Conservation (phyloP, 2,113 vertebrate species). For the Chionodraco myersi region DNA sequence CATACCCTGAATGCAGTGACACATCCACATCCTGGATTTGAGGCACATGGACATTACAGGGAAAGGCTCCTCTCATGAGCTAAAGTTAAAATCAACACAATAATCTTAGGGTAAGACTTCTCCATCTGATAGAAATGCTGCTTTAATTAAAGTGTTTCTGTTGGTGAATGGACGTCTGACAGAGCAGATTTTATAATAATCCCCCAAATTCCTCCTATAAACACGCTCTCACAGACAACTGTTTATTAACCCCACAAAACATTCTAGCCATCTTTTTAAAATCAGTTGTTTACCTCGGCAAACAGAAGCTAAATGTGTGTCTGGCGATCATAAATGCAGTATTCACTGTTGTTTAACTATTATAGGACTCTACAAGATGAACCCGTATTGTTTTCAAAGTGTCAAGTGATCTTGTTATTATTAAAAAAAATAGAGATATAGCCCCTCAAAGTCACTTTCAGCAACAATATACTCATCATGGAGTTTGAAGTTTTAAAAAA, state of each 20-base stretch:
- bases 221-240: no score
- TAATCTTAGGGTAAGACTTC: neutral
- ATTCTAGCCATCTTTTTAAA: no score
- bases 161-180: conserved; percentile 9
- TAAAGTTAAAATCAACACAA: neutral
- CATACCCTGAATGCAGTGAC: neutral
- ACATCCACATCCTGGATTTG: neutral
- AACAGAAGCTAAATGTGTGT: neutral
- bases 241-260: no score
- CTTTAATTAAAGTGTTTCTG: conserved; percentile 15
- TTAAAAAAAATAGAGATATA: no score
- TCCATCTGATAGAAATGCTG: neutral
- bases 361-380: no score
- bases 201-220: neutral
- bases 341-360: no score
- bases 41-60: neutral
- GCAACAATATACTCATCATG: no score
- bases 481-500: no score
- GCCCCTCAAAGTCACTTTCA: no score
- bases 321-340: no score
- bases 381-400: no score
- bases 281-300: neutral
- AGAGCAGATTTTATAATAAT: neutral
- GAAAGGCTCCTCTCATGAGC: neutral
- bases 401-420: no score